Evolutionary conservation across 2,113 vertebrate species (phyloP).

Genomic region (Hypocryptadius cinnamomeus): DNA sequence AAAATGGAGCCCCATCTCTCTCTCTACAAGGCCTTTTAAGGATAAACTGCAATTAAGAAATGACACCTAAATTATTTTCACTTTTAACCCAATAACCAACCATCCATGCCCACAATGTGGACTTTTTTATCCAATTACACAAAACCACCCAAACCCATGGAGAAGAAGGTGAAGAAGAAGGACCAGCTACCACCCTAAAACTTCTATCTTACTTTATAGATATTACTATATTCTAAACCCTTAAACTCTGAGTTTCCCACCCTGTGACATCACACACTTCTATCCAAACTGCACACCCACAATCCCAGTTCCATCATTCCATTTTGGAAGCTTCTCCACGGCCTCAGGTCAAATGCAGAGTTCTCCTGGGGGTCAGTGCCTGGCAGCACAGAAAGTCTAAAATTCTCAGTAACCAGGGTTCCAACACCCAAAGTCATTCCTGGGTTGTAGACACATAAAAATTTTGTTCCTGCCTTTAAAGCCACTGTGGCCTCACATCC

Average conservation of each 20-base stretch:
- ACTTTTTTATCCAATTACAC: not conserved
- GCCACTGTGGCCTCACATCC: not conserved
- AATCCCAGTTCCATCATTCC: not conserved
- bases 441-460: not conserved
- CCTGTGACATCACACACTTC: not conserved
- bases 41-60: not conserved
- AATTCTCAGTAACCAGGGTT: not conserved
- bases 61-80: not conserved
- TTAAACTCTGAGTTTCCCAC: not conserved
- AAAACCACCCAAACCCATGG: not conserved
- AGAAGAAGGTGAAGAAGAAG: not conserved
- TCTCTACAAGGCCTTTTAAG: not conserved
- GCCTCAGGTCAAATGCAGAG: not conserved
- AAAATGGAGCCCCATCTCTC: not conserved
- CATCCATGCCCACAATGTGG: fast-evolving
- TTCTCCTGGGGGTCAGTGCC: not conserved
- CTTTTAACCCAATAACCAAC: not conserved
- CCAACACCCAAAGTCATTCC: not conserved
- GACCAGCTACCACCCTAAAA: not conserved
- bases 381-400: not conserved
- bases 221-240: not conserved
- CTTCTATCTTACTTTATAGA: not conserved
- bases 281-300: not conserved
- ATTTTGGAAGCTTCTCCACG: not conserved
- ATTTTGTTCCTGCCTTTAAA: not conserved